Evolutionary conservation across 2,113 vertebrate genomes (phyloP), one percentile per base, ranked within the genome.

Genomic region (Tympanuchus pallidicinctus): DNA sequence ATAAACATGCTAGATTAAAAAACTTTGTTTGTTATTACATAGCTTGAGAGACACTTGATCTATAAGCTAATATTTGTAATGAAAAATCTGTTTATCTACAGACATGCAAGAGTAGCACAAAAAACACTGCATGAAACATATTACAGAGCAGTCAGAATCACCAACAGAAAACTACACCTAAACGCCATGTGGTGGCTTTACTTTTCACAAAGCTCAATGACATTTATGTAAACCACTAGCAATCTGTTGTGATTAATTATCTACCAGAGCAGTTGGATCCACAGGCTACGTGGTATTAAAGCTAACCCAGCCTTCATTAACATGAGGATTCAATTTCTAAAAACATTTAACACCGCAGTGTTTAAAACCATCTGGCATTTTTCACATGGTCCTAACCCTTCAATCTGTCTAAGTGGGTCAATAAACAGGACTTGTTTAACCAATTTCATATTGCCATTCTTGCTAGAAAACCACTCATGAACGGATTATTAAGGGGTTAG

Each of bases 211-310:
- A 88, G 34, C 56, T 77, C 28, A 73, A 30, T 65, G 56, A 60
- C 82, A 93, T 54, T 80, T 80, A 80, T 7, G 20, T 67, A 87
- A 96, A 56, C 34, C 43, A 88, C 52, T 9, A 82, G 42, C 28
- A 86, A 95, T 78, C 83, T 91, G n/a, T 36, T 92, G 65, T 82
- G 63, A 91, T 74, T 80, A 89, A 90, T 71, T 76, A 74, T 54
- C 92, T 87, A 85, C 47, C 71, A 82, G 75, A 91, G 47, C 75
- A 93, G 78, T 64, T 78, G 87, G 67, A 82, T 90, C 42, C 65
- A 90, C 10, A 56, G 32, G 60, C 32, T 67, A 45, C 4, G 30
- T 27, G 43, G 28, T 36, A 87, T 19, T 20, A 42, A 82, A 89
- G 14, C n/a, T 77, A 92, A 79, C 14, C 2, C 34, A 89, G 47